phyloP scores from a whole-genome alignment of 2,113 vertebrate genomes.

The Grammomys dolichurus region DNA sequence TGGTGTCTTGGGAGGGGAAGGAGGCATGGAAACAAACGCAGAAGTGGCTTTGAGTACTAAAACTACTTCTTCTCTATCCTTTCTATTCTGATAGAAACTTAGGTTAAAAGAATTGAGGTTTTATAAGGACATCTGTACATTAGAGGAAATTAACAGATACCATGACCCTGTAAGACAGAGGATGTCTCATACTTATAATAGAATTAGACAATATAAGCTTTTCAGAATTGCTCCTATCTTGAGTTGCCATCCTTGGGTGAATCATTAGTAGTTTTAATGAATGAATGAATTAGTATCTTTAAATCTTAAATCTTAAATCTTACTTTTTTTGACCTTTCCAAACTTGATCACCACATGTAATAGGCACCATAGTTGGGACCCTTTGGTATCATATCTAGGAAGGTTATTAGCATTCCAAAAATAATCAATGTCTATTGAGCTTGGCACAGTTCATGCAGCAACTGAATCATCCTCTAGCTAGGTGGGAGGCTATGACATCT shows the following conservation, averaged over 20 bases:
- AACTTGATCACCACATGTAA: not conserved
- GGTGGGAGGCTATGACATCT: not conserved
- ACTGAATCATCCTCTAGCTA: not conserved
- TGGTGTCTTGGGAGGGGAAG: not conserved
- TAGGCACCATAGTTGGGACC: not conserved
- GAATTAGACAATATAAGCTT: not conserved
- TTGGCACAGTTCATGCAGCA: constrained; percentile 4
- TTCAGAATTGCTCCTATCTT: not conserved
- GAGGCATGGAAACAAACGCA: not conserved
- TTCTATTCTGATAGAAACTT: not conserved
- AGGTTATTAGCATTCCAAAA: not conserved
- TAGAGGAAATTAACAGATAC: not conserved
- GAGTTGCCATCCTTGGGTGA: not conserved
- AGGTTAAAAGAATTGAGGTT: not conserved
- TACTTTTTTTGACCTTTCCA: not conserved
- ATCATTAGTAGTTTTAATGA: not conserved
- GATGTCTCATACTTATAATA: not conserved
- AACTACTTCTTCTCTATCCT: not conserved
- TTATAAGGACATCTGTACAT: not conserved
- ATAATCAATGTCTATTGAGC: not conserved
- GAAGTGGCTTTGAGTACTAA: not conserved
- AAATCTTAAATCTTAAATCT: too few relatives aligned
- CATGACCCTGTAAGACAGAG: not conserved
- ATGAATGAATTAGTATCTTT: too few relatives aligned
- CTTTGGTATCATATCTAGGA: not conserved